These are phyloP conservation scores for Cyanistes caeruleus DNA, from an alignment of 2,113 vertebrate genomes.

Conservation along the genomic window DNA sequence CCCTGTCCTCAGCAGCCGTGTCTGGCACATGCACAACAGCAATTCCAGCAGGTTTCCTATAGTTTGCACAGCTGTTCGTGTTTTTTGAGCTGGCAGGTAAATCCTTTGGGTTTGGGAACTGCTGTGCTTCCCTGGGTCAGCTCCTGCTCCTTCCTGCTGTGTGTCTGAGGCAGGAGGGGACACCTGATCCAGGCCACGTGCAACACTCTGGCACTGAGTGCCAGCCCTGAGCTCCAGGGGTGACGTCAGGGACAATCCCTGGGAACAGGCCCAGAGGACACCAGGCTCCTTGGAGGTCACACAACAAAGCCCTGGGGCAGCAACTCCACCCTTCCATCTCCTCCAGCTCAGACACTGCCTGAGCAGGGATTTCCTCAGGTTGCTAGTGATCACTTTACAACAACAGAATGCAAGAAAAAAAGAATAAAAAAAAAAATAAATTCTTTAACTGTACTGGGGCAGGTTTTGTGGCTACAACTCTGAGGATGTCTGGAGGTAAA, in stretches of 20 bases:
- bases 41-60: background rate
- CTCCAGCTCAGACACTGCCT: background rate
- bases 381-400: background rate
- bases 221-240: background rate
- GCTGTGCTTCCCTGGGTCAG: rapidly evolving
- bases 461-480: background rate
- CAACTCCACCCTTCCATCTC: background rate
- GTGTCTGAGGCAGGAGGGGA: background rate
- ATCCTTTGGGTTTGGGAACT: rapidly evolving
- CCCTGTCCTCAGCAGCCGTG: background rate
- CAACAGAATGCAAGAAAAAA: background rate
- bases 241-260: background rate
- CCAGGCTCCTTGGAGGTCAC: background rate
- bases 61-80: rapidly evolving
- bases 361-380: background rate
- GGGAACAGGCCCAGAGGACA: background rate
- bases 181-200: background rate
- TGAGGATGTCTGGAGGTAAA: background rate
- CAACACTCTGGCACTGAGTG: background rate
- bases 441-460: rapidly evolving
- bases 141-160: background rate
- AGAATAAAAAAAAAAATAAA: background rate
- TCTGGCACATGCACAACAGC: background rate
- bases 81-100: background rate
- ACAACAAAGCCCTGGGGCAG: background rate